Base-by-base conservation (phyloP, 2,797 vertebrate genomes). In the Leuciscus waleckii region DNA sequence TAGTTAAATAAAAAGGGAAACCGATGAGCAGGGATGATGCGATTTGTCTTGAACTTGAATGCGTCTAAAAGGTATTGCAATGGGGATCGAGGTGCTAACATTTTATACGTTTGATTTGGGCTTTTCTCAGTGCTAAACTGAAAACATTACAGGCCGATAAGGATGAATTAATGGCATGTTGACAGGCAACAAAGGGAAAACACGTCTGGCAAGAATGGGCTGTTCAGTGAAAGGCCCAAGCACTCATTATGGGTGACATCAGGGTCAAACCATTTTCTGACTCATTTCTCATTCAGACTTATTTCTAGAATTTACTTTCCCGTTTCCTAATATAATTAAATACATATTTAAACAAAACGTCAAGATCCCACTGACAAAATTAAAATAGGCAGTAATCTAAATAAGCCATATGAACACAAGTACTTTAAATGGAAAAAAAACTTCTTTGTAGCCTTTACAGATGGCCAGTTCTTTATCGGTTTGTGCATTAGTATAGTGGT, bases 161-260 rank as follows among this genome's bases (percentile, higher is more conserved):
- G 29, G 77, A 76, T 16, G 80, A 49, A 49, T 0, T 9, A 86
- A 76, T 69, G 37, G 56, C 75, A 46, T 86, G 89, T 83, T 89
- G 85, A 89, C 87, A 13, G 35, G 58, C 67, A 85, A 85, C 68
- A 82, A 85, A 61, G 51, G 75, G 87, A 87, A 90, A 92, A 91
- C 91, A 46, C 13, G 89, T 89, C 87, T 46, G 78, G 85, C 88
- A 75, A 87, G 86, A 89, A 86, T 19, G 37, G 82, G 89, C 78
- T 69, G 86, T 88, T 76, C 49, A 49, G 46, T 75, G 23, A 89
- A 90, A 90, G 88, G 89, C 89, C 80, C 86, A 77, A 88, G 82
- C 87, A 82, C 82, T 58, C n/a, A 81, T 29, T 32, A 7, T 21
- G 13, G 26, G 2, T 29, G 13, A 26, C 70, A 32, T 68, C 58